Conservation (phyloP, 1,140 invertebrate genomes). For the Anastrepha obliqua region DNA sequence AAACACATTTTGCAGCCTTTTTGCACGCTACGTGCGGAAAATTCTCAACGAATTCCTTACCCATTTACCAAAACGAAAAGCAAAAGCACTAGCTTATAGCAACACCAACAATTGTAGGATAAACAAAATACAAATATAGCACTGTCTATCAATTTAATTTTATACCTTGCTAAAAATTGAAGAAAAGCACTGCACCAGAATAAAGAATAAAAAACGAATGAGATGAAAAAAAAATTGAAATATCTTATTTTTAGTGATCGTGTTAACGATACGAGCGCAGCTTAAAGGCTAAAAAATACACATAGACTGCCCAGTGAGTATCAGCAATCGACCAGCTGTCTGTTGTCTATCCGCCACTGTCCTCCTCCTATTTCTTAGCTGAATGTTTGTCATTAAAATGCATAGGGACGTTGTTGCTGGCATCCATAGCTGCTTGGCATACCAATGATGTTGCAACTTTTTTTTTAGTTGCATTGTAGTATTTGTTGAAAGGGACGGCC, state of each 20-base stretch:
- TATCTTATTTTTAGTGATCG: conserved; percentile 22
- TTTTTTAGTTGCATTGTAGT: not conserved
- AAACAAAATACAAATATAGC: not conserved
- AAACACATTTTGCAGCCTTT: no score
- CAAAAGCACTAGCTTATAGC: no score
- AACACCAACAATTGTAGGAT: no score
- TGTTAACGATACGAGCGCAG: conserved; percentile 20
- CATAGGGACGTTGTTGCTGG: not conserved
- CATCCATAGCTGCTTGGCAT: not conserved
- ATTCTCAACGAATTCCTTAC: no score
- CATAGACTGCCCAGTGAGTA: not conserved
- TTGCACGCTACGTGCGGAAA: no score
- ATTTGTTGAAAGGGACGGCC: not conserved
- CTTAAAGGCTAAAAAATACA: conserved; percentile 39
- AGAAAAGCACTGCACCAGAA: not conserved
- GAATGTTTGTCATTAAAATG: conserved; percentile 5
- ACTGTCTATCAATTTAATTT: conserved; percentile 42
- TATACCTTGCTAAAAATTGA: not conserved
- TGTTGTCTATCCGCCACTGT: not conserved
- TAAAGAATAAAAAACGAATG: not conserved
- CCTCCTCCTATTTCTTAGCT: not conserved
- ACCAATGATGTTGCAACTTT: conserved; percentile 27
- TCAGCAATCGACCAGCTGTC: not conserved
- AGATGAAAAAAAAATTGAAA: not conserved
- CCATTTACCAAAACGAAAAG: no score